Evolutionary conservation across 2,888 invertebrate species (phyloP).

Genomic region (Lydus trimaculatus): DNA sequence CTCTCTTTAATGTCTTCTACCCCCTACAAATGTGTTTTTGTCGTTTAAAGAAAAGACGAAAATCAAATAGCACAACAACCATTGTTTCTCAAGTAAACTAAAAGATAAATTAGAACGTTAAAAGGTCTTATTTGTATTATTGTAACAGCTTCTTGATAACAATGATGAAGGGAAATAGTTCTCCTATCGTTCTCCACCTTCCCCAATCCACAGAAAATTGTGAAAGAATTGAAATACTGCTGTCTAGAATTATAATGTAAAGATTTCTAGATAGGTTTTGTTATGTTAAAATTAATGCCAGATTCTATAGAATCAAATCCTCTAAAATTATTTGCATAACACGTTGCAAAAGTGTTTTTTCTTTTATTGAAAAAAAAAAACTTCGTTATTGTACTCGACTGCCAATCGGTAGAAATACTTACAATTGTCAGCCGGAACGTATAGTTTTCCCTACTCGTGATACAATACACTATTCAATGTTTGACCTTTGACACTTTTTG

Average conservation of each 20-base stretch:
- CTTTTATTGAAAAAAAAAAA: no score
- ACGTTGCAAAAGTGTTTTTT: no score
- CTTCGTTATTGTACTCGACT: no score
- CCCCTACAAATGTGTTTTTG: background rate
- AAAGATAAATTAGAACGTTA: background rate
- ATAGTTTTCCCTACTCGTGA: no score
- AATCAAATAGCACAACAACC: background rate
- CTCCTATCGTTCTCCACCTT: no score
- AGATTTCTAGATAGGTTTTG: background rate
- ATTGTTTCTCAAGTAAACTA: conserved; percentile 4
- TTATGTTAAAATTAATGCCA: background rate
- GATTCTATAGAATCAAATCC: no score
- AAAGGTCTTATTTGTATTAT: background rate
- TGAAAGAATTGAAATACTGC: background rate
- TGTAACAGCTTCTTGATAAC: background rate
- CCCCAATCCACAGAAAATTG: no score
- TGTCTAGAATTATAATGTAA: background rate
- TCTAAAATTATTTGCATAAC: no score
- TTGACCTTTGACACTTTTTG: no score
- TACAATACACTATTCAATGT: no score
- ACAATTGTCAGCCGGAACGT: no score
- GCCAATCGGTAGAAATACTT: no score
- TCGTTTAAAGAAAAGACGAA: background rate
- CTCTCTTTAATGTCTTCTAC: background rate
- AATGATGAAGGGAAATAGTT: background rate